Evolutionary conservation across 2,888 invertebrate genomes (phyloP).

Genomic region (Hololepta plana): DNA sequence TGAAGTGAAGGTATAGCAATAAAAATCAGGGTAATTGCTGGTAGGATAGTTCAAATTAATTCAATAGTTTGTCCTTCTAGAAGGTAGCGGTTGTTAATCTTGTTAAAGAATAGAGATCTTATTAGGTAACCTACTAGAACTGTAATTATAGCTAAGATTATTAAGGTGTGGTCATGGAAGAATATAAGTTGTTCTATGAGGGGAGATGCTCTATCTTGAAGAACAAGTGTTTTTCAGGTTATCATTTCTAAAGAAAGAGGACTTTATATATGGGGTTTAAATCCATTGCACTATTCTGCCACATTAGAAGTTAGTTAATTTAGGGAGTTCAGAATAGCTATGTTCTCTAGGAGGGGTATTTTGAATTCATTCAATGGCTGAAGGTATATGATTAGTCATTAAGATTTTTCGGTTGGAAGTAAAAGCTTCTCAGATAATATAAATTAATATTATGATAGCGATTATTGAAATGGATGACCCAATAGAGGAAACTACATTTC

Average conservation of each 20-base stretch:
- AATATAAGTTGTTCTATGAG: constrained; percentile 48
- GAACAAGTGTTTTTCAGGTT: constrained; percentile 36
- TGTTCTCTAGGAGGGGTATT: constrained; percentile 37
- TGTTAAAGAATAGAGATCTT: constrained; percentile 35
- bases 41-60: constrained; percentile 44
- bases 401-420: constrained; percentile 32
- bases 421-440: constrained; percentile 43
- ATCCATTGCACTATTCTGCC: constrained; percentile 42
- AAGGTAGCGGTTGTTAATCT: constrained; percentile 35
- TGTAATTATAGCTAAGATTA: constrained; percentile 43
- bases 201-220: constrained; percentile 42
- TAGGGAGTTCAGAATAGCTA: constrained; percentile 37
- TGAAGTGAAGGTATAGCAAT: constrained; percentile 42
- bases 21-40: constrained; percentile 40
- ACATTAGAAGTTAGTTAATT: constrained; percentile 42
- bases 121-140: constrained; percentile 38
- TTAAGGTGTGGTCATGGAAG: constrained; percentile 42
- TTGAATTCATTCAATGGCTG: constrained; percentile 45
- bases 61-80: constrained; percentile 42
- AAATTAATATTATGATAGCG: constrained; percentile 37
- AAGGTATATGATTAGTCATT: constrained; percentile 30
- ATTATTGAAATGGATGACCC: constrained; percentile 45
- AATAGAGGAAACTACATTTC: constrained; percentile 50
- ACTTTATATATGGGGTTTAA: constrained; percentile 50
- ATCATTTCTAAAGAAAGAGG: constrained; percentile 42